A percentile compares a stretch with the other conserved stretches of the same genome.
Evolutionary conservation across 2,113 vertebrate genomes (phyloP).

Genomic region (Alectura lathami): DNA sequence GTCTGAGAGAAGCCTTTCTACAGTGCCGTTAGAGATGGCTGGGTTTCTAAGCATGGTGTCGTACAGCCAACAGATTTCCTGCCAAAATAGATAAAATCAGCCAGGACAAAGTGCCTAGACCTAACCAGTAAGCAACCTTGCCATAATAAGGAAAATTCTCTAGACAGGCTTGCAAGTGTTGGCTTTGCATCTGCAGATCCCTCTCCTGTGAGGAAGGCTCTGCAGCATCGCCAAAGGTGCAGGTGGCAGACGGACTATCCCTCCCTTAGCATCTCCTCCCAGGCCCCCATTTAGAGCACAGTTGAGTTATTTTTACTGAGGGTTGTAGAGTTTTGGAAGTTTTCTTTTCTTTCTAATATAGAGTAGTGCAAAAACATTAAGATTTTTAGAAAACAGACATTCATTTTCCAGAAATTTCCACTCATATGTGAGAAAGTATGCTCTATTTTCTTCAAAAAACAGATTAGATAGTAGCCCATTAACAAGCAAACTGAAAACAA

Average conservation of each 20-base stretch:
- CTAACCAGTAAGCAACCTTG: background rate
- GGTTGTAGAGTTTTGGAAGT: background rate
- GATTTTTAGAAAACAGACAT: background rate
- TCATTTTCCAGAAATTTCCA: background rate
- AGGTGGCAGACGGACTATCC: background rate
- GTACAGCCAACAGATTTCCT: background rate
- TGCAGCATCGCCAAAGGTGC: background rate
- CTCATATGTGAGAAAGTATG: background rate
- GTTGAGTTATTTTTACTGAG: background rate
- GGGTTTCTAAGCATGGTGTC: rapidly evolving
- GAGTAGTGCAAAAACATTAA: background rate
- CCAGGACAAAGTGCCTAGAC: background rate
- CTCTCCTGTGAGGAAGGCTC: background rate
- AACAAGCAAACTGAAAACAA: background rate
- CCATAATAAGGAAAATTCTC: background rate
- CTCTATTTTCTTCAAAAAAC: background rate
- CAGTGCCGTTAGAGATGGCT: background rate
- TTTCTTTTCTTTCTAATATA: background rate
- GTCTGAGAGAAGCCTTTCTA: background rate
- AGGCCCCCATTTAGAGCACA: background rate
- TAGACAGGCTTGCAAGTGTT: background rate
- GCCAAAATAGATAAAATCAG: background rate
- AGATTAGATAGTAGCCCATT: background rate
- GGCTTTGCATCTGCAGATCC: background rate
- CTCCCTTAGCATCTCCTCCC: background rate